Evolutionary conservation across 2,888 invertebrate genomes (phyloP).

Genomic region (Nomada fabriciana): DNA sequence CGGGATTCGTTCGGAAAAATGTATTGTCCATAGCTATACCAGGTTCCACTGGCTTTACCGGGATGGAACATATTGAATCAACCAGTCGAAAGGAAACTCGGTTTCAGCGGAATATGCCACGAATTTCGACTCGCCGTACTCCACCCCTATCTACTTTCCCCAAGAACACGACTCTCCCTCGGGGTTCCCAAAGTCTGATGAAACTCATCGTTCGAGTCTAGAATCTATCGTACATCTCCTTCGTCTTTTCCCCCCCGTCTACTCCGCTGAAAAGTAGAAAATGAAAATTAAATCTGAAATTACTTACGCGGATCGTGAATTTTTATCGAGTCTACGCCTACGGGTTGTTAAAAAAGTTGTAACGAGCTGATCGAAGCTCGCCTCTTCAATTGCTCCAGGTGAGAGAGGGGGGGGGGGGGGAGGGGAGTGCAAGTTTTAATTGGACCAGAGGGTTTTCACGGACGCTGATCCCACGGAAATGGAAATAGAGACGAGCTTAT

Average conservation of each 20-base stretch:
- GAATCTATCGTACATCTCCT: slow-evolving; percentile 19
- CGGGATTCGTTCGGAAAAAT: slow-evolving; percentile 60
- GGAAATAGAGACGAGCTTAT: slow-evolving; percentile 31
- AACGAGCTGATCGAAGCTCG: slow-evolving; percentile 10
- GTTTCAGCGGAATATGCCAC: slow-evolving; percentile 62
- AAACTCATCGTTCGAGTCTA: slow-evolving; percentile 29
- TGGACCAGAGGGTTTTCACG: slow-evolving; percentile 23
- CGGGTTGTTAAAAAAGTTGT: slow-evolving; percentile 21
- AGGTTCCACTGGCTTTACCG: slow-evolving; percentile 63
- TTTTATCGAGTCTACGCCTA: neutral
- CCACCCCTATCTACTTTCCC: neutral
- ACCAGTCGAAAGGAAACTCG: slow-evolving; percentile 61
- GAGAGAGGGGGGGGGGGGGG: too few relatives aligned
- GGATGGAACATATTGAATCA: slow-evolving; percentile 63
- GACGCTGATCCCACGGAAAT: neutral
- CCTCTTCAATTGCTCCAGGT: slow-evolving; percentile 13
- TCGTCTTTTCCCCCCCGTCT: too few relatives aligned
- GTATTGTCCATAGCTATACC: slow-evolving; percentile 66
- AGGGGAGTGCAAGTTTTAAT: slow-evolving; percentile 26
- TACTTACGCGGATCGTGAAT: neutral
- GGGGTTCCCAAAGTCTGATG: slow-evolving; percentile 6
- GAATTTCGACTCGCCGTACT: slow-evolving; percentile 49
- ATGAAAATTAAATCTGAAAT: neutral
- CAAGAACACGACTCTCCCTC: neutral
- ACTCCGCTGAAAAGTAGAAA: too few relatives aligned